Percentiles rank a stretch among this genome's conserved stretches.
Conservation (phyloP, 2,113 vertebrate species). For the Nettapus auritus region DNA sequence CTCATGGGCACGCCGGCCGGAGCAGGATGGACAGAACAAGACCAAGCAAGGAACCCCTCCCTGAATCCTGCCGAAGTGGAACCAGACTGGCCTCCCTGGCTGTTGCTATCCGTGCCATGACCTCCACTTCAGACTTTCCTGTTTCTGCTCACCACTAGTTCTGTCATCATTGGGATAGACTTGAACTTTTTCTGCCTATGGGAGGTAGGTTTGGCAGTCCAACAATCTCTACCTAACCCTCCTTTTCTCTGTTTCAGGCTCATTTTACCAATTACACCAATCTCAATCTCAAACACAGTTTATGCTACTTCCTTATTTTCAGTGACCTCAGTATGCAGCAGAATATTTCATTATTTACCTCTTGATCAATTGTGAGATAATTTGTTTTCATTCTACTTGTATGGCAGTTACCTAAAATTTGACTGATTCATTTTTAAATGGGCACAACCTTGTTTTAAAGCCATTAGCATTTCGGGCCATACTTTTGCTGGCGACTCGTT, state of each 20-base stretch:
- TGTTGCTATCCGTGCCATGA: fast-evolving
- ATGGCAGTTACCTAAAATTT: background rate
- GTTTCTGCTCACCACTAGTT: background rate
- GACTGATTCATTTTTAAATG: background rate
- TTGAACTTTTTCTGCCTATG: background rate
- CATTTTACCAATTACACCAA: background rate
- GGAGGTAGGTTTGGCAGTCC: background rate
- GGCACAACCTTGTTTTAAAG: background rate
- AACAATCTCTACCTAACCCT: background rate
- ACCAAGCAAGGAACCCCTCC: background rate
- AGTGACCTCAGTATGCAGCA: background rate
- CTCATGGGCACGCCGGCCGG: fast-evolving
- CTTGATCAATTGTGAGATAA: background rate
- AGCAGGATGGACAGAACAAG: background rate
- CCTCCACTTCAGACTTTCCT: background rate
- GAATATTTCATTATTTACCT: background rate
- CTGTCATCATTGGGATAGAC: background rate
- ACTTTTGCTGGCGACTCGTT: background rate
- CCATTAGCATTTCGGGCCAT: background rate
- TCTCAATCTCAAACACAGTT: background rate
- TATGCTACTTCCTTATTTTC: background rate
- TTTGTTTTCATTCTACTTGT: background rate
- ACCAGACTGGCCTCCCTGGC: background rate
- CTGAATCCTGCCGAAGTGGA: background rate
- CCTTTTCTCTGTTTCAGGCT: background rate